phyloP scores from a whole-genome alignment of 2,888 invertebrate species.

The Torymus tubicola region DNA sequence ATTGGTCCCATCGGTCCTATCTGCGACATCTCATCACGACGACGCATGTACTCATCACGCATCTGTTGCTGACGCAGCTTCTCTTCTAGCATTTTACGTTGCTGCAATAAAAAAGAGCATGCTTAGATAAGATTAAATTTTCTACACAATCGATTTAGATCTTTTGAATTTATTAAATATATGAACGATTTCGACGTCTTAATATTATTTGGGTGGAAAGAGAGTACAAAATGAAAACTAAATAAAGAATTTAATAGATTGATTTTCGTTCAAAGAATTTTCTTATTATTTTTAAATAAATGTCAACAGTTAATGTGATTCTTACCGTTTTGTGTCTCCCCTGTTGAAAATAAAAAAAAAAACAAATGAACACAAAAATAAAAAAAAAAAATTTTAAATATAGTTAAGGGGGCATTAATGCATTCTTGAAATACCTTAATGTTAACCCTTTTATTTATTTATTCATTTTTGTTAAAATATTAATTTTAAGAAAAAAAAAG shows the following conservation, averaged over 20 bases:
- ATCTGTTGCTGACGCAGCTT: slow-evolving; percentile 86
- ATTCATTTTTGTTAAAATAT: neutral
- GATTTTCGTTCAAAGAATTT: no score
- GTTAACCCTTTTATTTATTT: no score
- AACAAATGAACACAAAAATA: slow-evolving; percentile 6
- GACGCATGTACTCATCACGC: slow-evolving; percentile 79
- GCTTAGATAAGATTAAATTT: neutral
- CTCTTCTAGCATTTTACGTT: slow-evolving; percentile 90
- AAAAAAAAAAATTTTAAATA: neutral
- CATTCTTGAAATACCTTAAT: no score
- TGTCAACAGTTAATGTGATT: slow-evolving; percentile 9
- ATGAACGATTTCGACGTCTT: no score
- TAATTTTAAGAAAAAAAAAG: neutral
- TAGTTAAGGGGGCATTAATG: no score
- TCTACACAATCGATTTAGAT: no score
- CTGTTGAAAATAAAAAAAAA: slow-evolving; percentile 43
- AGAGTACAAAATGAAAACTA: slow-evolving; percentile 2
- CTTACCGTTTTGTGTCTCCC: slow-evolving; percentile 38
- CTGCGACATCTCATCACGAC: slow-evolving; percentile 79
- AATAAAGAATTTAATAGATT: neutral
- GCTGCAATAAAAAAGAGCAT: slow-evolving; percentile 65
- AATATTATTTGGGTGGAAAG: neutral
- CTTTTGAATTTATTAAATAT: no score
- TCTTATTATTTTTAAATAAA: neutral
- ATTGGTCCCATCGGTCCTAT: slow-evolving; percentile 73